phyloP scores from a whole-genome alignment of 2,797 vertebrate species.

The Leptoclinus maculatus region DNA sequence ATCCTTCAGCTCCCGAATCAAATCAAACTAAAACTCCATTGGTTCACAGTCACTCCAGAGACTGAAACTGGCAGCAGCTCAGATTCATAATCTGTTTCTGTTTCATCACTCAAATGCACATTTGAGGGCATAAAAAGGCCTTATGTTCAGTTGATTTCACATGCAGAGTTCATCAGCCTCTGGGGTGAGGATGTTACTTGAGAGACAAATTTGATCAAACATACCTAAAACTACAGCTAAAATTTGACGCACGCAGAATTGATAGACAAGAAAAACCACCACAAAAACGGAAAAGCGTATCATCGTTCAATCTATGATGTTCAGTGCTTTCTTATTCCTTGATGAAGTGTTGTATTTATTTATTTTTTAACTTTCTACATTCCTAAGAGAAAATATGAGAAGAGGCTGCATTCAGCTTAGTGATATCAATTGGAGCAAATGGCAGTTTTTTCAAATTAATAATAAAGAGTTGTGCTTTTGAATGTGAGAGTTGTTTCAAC shows the following conservation, averaged over 20 bases:
- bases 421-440: not conserved
- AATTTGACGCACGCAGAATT: not conserved
- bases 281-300: not conserved
- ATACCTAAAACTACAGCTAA: conserved; percentile 1
- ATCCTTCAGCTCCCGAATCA: conserved; percentile 43
- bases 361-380: not conserved
- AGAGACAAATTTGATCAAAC: conserved; percentile 2
- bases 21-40: conserved; percentile 48
- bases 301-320: not conserved
- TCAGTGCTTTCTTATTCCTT: not conserved
- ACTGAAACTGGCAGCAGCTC: conserved; percentile 40
- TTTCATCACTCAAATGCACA: conserved; percentile 25
- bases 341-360: not conserved
- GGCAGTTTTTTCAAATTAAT: not conserved
- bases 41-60: conserved; percentile 16
- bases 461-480: conserved; percentile 5
- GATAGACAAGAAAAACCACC: not conserved
- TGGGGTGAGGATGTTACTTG: not conserved
- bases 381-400: not conserved
- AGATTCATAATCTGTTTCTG: conserved; percentile 31
- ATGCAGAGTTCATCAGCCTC: conserved; percentile 12
- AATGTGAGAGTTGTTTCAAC: not conserved
- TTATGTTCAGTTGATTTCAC: conserved; percentile 7
- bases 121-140: conserved; percentile 23
- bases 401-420: conserved; percentile 15